These are phyloP conservation scores for Luperina nickerlii DNA, from an alignment of 2,888 invertebrate species.

Conservation along the genomic window DNA sequence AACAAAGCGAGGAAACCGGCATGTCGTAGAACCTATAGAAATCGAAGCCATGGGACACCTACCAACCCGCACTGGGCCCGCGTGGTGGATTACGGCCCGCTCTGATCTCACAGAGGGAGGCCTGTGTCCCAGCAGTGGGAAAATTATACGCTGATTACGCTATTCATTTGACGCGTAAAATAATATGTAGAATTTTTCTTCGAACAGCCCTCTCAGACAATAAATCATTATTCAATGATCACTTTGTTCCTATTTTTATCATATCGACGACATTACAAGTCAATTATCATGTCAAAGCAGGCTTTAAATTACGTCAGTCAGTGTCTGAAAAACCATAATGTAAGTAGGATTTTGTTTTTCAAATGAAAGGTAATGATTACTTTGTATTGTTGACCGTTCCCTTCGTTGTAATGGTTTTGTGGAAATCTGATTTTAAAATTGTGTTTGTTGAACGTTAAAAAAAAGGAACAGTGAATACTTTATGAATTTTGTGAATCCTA, in stretches of 20 bases:
- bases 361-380: slow-evolving; percentile 43
- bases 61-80: no score
- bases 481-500: not conserved
- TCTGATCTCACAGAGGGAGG: no score
- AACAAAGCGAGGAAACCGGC: no score
- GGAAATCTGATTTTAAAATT: slow-evolving; percentile 2
- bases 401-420: not conserved
- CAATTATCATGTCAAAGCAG: slow-evolving; percentile 37
- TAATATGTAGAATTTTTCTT: not conserved
- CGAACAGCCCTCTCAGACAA: slow-evolving; percentile 7
- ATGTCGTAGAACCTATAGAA: no score
- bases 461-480: not conserved
- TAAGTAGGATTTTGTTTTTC: slow-evolving; percentile 34
- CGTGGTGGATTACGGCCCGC: no score
- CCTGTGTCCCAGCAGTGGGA: no score
- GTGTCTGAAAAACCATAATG: slow-evolving; percentile 8
- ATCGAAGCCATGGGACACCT: no score
- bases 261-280: slow-evolving; percentile 24
- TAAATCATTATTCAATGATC: slow-evolving; percentile 22
- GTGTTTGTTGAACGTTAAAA: not conserved
- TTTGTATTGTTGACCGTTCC: slow-evolving; percentile 15
- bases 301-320: slow-evolving; percentile 34
- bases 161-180: not conserved
- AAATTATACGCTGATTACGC: no score
- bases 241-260: slow-evolving; percentile 25